A percentile compares a stretch with the other conserved stretches of the same genome.
Conservation (phyloP, 2,113 vertebrate genomes). For the Sciurus niger region DNA sequence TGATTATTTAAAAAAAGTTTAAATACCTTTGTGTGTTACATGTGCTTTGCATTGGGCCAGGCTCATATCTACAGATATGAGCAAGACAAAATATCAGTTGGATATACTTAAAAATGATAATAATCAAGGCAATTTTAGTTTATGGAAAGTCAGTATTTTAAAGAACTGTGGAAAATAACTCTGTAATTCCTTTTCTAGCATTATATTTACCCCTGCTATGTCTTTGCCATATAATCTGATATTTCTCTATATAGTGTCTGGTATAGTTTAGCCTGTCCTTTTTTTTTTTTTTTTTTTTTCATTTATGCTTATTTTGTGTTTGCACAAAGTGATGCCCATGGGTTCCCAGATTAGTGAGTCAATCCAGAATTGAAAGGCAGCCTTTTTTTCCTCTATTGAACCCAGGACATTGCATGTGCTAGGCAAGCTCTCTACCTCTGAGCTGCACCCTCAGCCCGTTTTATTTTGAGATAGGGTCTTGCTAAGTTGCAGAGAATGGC, state of each 20-base stretch:
- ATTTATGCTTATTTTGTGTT: constrained; percentile 51
- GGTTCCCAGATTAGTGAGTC: not conserved
- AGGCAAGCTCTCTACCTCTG: not conserved
- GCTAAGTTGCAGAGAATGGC: not conserved
- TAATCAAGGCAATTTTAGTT: not conserved
- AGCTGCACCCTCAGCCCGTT: not conserved
- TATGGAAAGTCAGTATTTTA: not conserved
- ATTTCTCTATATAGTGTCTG: not conserved
- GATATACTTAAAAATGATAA: not conserved
- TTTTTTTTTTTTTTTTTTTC: not conserved
- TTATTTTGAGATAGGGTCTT: not conserved
- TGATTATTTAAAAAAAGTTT: not conserved
- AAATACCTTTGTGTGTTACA: not conserved
- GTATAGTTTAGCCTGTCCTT: not conserved
- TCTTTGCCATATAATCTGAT: not conserved
- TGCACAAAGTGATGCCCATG: not conserved
- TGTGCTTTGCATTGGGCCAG: not conserved
- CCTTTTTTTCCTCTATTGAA: not conserved
- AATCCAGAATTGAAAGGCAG: not conserved
- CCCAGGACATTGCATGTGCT: no score
- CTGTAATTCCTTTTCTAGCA: constrained; percentile 36
- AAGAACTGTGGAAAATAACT: not conserved
- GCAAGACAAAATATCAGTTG: not conserved
- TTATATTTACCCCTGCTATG: constrained; percentile 40
- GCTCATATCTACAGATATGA: not conserved